These are phyloP conservation scores for Maniola jurtina DNA, from an alignment of 1,140 invertebrate genomes.

Conservation along the genomic window DNA sequence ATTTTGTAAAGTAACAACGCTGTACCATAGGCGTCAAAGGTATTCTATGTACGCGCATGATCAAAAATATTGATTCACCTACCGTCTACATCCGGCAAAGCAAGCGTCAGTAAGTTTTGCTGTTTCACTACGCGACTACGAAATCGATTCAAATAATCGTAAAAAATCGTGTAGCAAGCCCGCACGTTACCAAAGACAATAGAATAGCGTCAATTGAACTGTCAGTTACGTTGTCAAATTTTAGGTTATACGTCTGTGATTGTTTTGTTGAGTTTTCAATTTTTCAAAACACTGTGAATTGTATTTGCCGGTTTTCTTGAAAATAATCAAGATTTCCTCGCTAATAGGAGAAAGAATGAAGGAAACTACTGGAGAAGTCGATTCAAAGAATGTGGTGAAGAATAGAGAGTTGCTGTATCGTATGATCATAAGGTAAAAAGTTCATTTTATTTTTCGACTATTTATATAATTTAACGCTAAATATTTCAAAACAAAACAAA, in stretches of 20 bases:
- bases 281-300: conserved; percentile 8
- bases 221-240: not conserved
- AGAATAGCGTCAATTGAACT: not conserved
- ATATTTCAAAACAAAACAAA: too few species aligned
- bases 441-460: too few species aligned
- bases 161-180: not conserved
- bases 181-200: not conserved
- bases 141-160: not conserved
- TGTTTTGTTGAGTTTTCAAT: not conserved
- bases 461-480: too few species aligned
- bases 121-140: not conserved
- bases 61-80: conserved; percentile 20
- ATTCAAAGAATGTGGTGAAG: conserved; percentile 88
- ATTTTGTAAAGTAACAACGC: not conserved
- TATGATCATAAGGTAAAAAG: conserved; percentile 90
- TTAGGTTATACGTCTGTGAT: not conserved
- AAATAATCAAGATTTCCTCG: conserved; percentile 21
- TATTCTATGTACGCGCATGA: conserved; percentile 10
- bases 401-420: conserved; percentile 90
- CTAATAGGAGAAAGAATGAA: conserved; percentile 49
- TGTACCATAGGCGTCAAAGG: not conserved
- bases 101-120: not conserved
- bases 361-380: conserved; percentile 83
- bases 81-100: not conserved
- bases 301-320: conserved; percentile 33